phyloP scores from a whole-genome alignment of 2,113 vertebrate species.

The Fregata magnificens region DNA sequence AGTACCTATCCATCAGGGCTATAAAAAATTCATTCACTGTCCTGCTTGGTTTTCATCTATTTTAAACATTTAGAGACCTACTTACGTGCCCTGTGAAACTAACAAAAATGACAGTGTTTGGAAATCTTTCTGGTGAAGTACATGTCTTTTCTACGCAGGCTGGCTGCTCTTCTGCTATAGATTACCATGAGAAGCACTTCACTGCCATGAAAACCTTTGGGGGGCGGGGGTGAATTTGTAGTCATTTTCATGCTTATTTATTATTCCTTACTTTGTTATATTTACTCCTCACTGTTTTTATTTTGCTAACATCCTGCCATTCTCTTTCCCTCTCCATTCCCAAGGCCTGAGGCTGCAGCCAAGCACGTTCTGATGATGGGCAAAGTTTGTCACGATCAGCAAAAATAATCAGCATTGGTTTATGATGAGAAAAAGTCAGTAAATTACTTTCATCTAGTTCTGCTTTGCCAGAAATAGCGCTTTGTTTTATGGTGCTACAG shows the following conservation, averaged over 20 bases:
- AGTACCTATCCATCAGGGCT: neutral
- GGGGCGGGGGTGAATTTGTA: neutral
- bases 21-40: conserved; percentile 57
- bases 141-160: neutral
- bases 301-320: neutral
- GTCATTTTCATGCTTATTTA: neutral
- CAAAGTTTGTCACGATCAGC: neutral
- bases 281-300: neutral
- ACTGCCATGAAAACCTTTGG: neutral
- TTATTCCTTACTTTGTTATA: neutral
- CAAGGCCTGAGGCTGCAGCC: neutral
- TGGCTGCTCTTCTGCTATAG: neutral
- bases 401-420: neutral
- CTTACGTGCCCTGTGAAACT: neutral
- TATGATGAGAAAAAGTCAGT: neutral
- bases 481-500: neutral
- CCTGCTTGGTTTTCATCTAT: conserved; percentile 30
- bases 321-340: neutral
- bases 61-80: conserved; percentile 60
- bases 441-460: neutral
- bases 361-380: neutral
- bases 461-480: neutral
- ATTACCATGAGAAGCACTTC: neutral
- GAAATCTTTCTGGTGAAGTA: neutral
- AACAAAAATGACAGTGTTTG: neutral